These are phyloP conservation scores for Heliconius eleuchia DNA, from an alignment of 1,140 invertebrate species.

Conservation along the genomic window DNA sequence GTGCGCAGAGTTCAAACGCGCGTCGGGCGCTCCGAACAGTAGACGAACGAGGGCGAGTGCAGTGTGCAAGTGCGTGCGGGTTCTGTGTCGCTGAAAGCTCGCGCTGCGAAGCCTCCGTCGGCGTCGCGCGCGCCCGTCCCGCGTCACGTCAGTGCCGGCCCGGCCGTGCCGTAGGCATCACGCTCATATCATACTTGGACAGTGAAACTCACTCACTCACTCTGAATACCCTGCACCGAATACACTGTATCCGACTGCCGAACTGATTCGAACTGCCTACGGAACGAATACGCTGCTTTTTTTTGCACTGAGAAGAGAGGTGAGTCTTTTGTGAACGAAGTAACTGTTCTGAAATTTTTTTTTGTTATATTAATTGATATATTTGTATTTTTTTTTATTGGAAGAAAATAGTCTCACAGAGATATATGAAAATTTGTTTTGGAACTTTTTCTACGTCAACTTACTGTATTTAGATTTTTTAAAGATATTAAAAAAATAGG, in stretches of 20 bases:
- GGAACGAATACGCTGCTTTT: slow-evolving; percentile 48
- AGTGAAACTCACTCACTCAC: slow-evolving; percentile 51
- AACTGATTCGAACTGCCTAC: slow-evolving; percentile 35
- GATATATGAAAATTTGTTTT: not conserved
- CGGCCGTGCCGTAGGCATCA: slow-evolving; percentile 76
- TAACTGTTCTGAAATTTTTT: not conserved
- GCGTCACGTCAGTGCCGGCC: slow-evolving; percentile 72
- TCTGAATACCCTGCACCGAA: slow-evolving; percentile 47
- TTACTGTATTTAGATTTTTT: not conserved
- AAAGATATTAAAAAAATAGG: not conserved
- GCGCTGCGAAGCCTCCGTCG: slow-evolving; percentile 73
- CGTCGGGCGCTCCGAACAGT: slow-evolving; percentile 76
- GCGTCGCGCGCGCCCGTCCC: slow-evolving; percentile 68
- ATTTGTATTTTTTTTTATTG: slow-evolving; percentile 5
- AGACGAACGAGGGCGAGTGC: slow-evolving; percentile 78
- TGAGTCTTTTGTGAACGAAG: slow-evolving; percentile 39
- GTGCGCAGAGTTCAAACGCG: slow-evolving; percentile 78
- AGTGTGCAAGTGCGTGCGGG: slow-evolving; percentile 79
- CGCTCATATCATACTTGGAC: slow-evolving; percentile 60
- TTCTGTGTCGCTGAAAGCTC: slow-evolving; percentile 79
- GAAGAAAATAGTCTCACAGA: not conserved
- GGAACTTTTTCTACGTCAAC: not conserved
- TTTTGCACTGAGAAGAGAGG: slow-evolving; percentile 49
- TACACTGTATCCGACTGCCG: slow-evolving; percentile 31
- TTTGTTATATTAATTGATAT: not conserved